Percentiles rank a stretch among this genome's conserved stretches.
phyloP scores from a whole-genome alignment of 2,888 invertebrate genomes.

The Aethes cnicana region DNA sequence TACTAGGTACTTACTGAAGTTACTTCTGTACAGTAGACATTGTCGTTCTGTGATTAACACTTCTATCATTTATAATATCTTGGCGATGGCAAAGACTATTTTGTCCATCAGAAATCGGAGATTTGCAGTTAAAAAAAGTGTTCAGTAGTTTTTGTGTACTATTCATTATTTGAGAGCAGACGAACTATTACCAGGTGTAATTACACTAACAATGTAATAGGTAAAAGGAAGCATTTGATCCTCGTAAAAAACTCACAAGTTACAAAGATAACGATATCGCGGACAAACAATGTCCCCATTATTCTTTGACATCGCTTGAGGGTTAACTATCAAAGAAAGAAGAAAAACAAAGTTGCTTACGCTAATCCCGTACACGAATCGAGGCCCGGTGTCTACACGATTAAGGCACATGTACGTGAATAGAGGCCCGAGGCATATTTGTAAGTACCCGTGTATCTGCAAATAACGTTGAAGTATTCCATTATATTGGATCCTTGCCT shows the following conservation, averaged over 20 bases:
- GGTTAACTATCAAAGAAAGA: slow-evolving; percentile 39
- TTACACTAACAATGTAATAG: background rate
- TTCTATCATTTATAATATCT: too few relatives aligned
- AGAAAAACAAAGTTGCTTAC: slow-evolving; percentile 40
- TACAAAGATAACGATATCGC: slow-evolving; percentile 13
- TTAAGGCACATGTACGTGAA: slow-evolving; percentile 62
- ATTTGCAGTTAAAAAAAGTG: too few relatives aligned
- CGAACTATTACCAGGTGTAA: background rate
- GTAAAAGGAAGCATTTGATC: slow-evolving; percentile 6
- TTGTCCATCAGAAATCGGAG: too few relatives aligned
- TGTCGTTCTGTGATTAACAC: too few relatives aligned
- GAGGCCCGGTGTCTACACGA: slow-evolving; percentile 57
- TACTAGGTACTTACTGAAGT: too few relatives aligned
- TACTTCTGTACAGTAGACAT: too few relatives aligned
- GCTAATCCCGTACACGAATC: slow-evolving; percentile 41
- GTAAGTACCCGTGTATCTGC: slow-evolving; percentile 74
- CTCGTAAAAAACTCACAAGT: slow-evolving; percentile 8
- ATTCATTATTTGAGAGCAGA: too few relatives aligned
- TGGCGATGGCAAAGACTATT: too few relatives aligned
- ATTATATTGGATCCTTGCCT: slow-evolving; percentile 80
- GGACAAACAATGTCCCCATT: slow-evolving; percentile 14
- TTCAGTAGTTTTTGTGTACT: too few relatives aligned
- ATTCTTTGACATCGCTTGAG: slow-evolving; percentile 30
- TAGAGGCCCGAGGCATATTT: slow-evolving; percentile 65
- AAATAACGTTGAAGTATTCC: slow-evolving; percentile 80